Conservation (phyloP, 2,113 vertebrate genomes). For the Urocynchramus pylzowi region DNA sequence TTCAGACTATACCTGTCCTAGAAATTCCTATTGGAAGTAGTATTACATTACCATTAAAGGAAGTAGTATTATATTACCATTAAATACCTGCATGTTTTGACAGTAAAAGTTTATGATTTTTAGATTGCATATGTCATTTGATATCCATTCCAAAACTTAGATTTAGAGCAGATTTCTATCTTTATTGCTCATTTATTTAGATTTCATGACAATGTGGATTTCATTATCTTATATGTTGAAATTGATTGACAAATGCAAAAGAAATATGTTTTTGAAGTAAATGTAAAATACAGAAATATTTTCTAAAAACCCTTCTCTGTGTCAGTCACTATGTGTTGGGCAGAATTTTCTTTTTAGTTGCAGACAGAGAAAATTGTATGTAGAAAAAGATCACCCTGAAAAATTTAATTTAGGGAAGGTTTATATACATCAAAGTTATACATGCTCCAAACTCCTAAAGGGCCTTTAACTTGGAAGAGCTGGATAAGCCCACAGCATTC, state of each 20-base stretch:
- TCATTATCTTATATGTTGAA: constrained; percentile 29
- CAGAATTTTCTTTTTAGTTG: constrained; percentile 38
- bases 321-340: background rate
- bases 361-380: constrained; percentile 12
- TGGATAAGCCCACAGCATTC: background rate
- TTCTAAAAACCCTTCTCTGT: background rate
- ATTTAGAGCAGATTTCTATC: constrained; percentile 38
- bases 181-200: constrained; percentile 37
- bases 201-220: constrained; percentile 39
- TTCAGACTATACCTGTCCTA: background rate
- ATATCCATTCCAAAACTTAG: constrained; percentile 15
- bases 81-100: background rate
- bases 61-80: background rate
- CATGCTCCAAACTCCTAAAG: background rate
- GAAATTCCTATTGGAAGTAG: background rate
- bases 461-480: constrained; percentile 26
- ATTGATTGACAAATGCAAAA: constrained; percentile 18
- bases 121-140: background rate
- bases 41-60: background rate
- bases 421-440: background rate
- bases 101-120: constrained; percentile 1
- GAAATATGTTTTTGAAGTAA: constrained; percentile 43
- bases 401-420: constrained; percentile 35
- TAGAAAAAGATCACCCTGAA: constrained; percentile 26
- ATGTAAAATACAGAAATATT: constrained; percentile 2